Evolutionary conservation across 2,113 vertebrate genomes (phyloP).

Genomic region (Spea multiplicata): DNA sequence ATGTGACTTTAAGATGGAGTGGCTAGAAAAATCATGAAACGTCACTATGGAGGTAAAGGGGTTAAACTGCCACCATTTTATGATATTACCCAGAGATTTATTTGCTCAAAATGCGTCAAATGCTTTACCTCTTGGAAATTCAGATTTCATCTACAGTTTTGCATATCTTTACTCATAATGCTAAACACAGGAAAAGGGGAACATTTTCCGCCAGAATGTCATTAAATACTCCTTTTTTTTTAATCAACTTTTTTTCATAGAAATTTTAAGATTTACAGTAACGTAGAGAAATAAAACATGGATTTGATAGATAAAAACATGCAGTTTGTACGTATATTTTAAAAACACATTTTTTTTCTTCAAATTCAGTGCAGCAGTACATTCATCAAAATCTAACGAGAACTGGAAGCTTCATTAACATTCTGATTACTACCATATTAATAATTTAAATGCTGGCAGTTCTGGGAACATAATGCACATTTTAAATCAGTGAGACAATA

Average conservation of each 20-base stretch:
- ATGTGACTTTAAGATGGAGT: too few relatives aligned
- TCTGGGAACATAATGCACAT: conserved; percentile 18
- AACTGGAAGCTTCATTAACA: conserved; percentile 34
- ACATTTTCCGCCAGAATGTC: neutral
- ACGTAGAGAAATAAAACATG: neutral
- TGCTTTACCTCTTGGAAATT: neutral
- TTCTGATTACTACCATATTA: conserved; percentile 36
- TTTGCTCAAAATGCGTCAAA: neutral
- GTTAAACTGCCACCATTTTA: too few relatives aligned
- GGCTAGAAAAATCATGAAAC: too few relatives aligned
- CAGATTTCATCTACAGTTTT: neutral
- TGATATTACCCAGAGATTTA: too few relatives aligned
- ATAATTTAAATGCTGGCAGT: conserved; percentile 37
- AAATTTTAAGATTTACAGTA: neutral
- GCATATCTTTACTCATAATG: neutral
- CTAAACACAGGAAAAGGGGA: neutral
- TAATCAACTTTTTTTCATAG: neutral
- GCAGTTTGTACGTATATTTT: conserved; percentile 11
- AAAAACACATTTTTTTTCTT: conserved; percentile 22
- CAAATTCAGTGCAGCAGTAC: conserved; percentile 11
- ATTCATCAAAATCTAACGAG: conserved; percentile 34
- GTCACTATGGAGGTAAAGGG: too few relatives aligned
- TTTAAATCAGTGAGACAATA: conserved; percentile 19
- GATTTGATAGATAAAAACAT: neutral
- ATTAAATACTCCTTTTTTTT: conserved; percentile 9